Base-by-base conservation (phyloP, 2,797 vertebrate genomes). In the Hyperoplus immaculatus region DNA sequence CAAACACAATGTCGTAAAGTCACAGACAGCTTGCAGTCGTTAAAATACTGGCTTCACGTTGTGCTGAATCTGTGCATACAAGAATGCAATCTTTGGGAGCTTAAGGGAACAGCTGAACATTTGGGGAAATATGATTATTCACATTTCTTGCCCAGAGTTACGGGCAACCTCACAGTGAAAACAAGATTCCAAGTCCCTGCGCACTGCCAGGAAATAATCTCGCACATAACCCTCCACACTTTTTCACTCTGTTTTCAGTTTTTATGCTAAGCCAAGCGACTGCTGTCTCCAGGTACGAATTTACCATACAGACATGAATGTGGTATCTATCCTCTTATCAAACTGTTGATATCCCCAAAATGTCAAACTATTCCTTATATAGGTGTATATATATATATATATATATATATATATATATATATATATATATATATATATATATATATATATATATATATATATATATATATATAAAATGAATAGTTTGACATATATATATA, bases 71-170 rank as follows among this genome's bases (percentile, higher is more conserved):
- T 46, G 2, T 41, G 43, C 29, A 29, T n/a, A 51, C 14, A 76
- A 45, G 50, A 45, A 7, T 68, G 2, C 57, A 73, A 75, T 57
- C 58, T 80, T 72, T 81, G 69, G 60, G 54, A 21, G n/a, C 6
- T 46, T 36, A 15, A 54, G 59, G 41, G 6, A 53, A 50, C 43
- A 54, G 18, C 43, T 69, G 36, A 4, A 46, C 13, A 0, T 51
- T 65, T 60, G 0, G 2, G 38, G 39, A 55, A 45, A 60, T 47
- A 21, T 1, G 4, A 18, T 1, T 53, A 11, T 46, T 54, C 4
- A 8, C 29, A 29, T 59, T 61, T 59, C 45, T 53, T 65, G 36
- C 15, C 13, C 4, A 69, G 6, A 53, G 39, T 18, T 55, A 60
- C 13, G 45, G 51, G 42, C 13, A 56, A 46, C 65, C 8, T 38